These are phyloP conservation scores for Folsomia candida DNA, from an alignment of 2,888 invertebrate genomes.

Conservation along the genomic window DNA sequence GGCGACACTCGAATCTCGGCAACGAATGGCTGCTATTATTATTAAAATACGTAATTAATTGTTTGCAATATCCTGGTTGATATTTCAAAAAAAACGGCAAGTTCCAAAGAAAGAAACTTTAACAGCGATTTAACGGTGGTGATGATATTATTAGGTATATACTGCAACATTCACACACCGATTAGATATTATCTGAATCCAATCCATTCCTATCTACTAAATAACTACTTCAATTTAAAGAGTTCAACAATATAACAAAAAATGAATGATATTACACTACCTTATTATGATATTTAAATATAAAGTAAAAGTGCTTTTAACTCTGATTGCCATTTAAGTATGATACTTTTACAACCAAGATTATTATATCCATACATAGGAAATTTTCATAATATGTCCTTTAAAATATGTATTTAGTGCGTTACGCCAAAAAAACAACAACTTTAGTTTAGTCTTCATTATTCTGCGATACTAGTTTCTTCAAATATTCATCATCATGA, in stretches of 20 bases:
- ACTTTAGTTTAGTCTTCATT: background rate
- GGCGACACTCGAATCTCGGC: background rate
- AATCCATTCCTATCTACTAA: background rate
- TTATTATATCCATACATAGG: too few relatives aligned
- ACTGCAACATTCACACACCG: too few relatives aligned
- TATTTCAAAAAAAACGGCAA: too few relatives aligned
- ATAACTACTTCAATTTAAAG: background rate
- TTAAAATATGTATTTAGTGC: background rate
- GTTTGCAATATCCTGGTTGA: too few relatives aligned
- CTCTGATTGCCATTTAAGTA: conserved; percentile 1
- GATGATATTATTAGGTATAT: too few relatives aligned
- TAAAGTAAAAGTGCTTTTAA: background rate
- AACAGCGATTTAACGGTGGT: background rate
- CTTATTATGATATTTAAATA: background rate
- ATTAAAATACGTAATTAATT: too few relatives aligned
- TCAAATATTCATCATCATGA: background rate
- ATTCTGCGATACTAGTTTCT: background rate
- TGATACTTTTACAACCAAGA: background rate
- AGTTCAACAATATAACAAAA: background rate
- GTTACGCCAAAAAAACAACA: background rate
- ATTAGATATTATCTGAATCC: conserved; percentile 3
- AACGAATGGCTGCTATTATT: background rate
- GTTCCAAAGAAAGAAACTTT: too few relatives aligned
- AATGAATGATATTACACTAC: background rate
- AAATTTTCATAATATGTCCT: background rate